Percentiles rank a stretch among this genome's conserved stretches.
These are phyloP conservation scores for Apamea monoglypha DNA, from an alignment of 2,888 invertebrate genomes.

Conservation along the genomic window DNA sequence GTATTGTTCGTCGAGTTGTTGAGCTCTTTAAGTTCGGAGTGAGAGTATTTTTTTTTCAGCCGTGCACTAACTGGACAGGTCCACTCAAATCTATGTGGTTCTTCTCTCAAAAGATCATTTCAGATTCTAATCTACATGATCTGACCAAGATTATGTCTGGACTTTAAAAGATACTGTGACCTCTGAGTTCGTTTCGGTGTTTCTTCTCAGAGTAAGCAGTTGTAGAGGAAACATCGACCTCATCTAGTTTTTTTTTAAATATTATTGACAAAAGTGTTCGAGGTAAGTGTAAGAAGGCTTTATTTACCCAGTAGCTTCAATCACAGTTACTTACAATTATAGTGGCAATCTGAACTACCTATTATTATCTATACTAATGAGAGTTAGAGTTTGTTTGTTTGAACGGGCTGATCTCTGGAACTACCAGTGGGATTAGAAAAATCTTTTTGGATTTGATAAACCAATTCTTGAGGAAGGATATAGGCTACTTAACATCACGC, in stretches of 20 bases:
- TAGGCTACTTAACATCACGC: no score
- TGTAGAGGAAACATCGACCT: not conserved
- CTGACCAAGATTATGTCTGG: no score
- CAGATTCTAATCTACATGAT: not conserved
- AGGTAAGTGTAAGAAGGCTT: no score
- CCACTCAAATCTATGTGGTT: not conserved
- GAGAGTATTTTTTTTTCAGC: no score
- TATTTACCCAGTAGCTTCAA: not conserved
- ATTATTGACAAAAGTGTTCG: not conserved
- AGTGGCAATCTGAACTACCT: not conserved
- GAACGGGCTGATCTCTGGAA: no score
- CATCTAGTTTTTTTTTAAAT: not conserved
- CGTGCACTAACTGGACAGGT: not conserved
- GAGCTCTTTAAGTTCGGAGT: not conserved
- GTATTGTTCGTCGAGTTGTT: not conserved
- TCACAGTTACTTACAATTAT: not conserved
- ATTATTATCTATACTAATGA: no score
- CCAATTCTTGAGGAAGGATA: no score
- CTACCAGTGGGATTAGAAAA: no score
- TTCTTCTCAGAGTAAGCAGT: not conserved
- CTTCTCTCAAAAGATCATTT: not conserved
- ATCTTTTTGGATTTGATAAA: no score
- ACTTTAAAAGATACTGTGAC: no score
- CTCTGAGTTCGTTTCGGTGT: no score
- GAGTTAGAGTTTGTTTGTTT: no score